These are phyloP conservation scores for Rhegmatorhina hoffmannsi DNA, from an alignment of 2,113 vertebrate species.

Conservation along the genomic window DNA sequence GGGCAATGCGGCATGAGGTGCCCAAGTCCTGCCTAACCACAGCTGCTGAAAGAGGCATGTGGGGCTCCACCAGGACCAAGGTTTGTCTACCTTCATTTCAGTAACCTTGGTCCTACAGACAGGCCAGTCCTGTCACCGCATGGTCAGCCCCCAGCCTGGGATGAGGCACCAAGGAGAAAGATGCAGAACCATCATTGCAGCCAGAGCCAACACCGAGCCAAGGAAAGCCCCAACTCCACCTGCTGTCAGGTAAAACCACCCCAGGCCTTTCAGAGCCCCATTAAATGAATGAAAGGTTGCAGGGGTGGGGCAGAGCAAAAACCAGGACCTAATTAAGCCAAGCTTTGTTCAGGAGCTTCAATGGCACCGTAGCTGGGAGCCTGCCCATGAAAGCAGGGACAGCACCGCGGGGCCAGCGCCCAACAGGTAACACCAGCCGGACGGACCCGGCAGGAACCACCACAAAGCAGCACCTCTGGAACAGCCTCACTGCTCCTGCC, in stretches of 20 bases:
- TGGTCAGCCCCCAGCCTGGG: background rate
- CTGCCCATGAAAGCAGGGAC: background rate
- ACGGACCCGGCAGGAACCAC: background rate
- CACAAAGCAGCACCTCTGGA: background rate
- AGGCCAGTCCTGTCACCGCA: background rate
- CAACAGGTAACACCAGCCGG: background rate
- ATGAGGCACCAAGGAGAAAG: background rate
- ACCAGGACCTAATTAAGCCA: background rate
- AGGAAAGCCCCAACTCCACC: background rate
- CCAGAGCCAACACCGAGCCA: background rate
- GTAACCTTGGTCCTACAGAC: rapidly evolving
- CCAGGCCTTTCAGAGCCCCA: background rate
- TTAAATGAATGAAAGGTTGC: background rate
- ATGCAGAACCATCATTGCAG: rapidly evolving
- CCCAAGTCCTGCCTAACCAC: too few relatives aligned
- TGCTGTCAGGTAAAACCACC: background rate
- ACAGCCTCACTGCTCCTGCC: background rate
- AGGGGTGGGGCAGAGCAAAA: conserved; percentile 12
- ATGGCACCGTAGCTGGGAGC: background rate
- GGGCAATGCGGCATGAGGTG: rapidly evolving
- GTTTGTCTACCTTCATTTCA: background rate
- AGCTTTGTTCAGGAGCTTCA: background rate
- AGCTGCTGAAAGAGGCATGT: rapidly evolving
- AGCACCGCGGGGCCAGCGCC: background rate
- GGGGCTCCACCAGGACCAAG: background rate